Base-by-base conservation (phyloP, 53 echinoderm and acorn worm species). In the Glandiceps talaboti region DNA sequence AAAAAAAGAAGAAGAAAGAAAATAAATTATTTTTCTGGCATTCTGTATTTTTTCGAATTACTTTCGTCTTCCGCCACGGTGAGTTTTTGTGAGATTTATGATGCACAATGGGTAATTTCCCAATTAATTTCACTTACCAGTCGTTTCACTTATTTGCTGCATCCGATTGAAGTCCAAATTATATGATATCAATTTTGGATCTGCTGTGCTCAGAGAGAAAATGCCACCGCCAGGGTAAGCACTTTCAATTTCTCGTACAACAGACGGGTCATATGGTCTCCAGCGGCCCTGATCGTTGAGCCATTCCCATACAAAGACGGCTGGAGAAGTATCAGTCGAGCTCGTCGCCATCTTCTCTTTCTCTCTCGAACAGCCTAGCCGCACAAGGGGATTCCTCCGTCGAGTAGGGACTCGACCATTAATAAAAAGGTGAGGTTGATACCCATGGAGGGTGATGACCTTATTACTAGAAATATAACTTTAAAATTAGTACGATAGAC, bases 271-370 rank as follows among this genome's bases (percentile, higher is more conserved):
- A 73, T 99, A 99, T 30, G 99, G 87, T 79, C 91, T 86, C 99
- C 99, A 99, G 83, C 91, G 87, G 1, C 93, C 99, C 72, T 94
- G 91, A 76, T 99, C 99, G 33, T 90, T 87, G n/a, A 92, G 91
- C 99, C 99, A 99, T 94, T 99, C 99, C 99, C 99, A 99, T 77
- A 99, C 97, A 29, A 97, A 82, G 14, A 89, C 91, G 1, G 85
- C 85, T 45, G 64, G 64, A 45, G 20, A 45, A 45, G 64, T 45
- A 6, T 6, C 64, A 45, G 6, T 45, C 27, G 73, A 82, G 30
- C 73, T 74, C 75, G 86, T 81, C 88, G 89, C 89, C 77, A 89
- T 91, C 83, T 88, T 84, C 83, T 20, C 33, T 45, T 45, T 45
- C 64, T 20, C 20, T 20, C 6, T 45, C 64, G 64, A 45, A 45